Evolutionary conservation across 2,797 vertebrate species (phyloP).

Genomic region (Selene dorsalis): DNA sequence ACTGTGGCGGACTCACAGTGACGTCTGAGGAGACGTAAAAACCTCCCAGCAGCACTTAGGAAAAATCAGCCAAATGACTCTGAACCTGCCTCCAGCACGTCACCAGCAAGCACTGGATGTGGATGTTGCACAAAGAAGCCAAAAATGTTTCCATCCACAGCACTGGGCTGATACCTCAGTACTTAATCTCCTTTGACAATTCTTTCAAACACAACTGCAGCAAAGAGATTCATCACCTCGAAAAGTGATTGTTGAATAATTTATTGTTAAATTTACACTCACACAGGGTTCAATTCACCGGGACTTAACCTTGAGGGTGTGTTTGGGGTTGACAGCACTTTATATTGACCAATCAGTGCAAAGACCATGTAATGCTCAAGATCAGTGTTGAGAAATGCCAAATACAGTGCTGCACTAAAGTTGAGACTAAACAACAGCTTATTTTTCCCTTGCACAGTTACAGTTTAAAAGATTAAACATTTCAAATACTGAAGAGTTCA

Average conservation of each 20-base stretch:
- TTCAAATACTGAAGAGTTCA: not conserved
- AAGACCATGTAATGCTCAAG: not conserved
- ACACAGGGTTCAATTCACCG: not conserved
- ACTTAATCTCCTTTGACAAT: not conserved
- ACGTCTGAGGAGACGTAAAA: slow-evolving; percentile 12
- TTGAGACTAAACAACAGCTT: not conserved
- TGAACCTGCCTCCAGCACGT: too few species aligned
- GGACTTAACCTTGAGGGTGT: not conserved
- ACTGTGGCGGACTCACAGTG: slow-evolving; percentile 3
- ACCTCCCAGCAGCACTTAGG: slow-evolving; percentile 35
- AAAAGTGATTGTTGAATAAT: slow-evolving; percentile 11
- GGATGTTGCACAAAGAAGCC: not conserved
- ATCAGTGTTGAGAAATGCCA: slow-evolving; percentile 20
- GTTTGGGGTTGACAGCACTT: slow-evolving; percentile 31
- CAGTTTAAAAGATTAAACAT: not conserved
- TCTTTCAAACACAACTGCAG: not conserved
- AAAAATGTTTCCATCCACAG: not conserved
- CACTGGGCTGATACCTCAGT: not conserved
- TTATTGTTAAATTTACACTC: slow-evolving; percentile 23
- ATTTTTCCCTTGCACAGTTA: not conserved
- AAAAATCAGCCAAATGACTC: slow-evolving; percentile 19
- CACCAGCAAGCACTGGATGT: too few species aligned
- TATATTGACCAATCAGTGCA: slow-evolving; percentile 5
- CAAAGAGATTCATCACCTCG: not conserved
- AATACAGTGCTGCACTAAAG: slow-evolving; percentile 9